Evolutionary conservation across 2,113 vertebrate species (phyloP), one percentile per base, ranked within the genome.

Genomic region (Uropsilus gracilis): DNA sequence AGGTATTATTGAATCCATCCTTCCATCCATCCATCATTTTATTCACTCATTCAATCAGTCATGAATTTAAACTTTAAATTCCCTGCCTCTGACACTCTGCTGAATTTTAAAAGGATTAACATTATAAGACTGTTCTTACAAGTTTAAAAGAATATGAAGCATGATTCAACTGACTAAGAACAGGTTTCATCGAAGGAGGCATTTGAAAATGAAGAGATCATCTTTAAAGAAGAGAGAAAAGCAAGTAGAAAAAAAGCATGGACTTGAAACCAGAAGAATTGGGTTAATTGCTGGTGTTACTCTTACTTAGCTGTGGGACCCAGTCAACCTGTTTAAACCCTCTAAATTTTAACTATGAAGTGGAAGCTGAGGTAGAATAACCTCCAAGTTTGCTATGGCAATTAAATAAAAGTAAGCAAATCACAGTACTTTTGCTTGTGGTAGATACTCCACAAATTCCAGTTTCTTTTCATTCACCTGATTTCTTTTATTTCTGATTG

Each of bases 381-480:
- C 22, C 12, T 32, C 57, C 68, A 82, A 53, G 16, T 46, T 69
- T 50, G 9, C 59, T 84, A 39, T 66, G 24, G 85, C 8, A 26
- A 84, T 72, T 84, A 61, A 39, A 17, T 86, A 83, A 72, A 86
- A 89, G 81, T 64, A 89, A 92, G 44, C 28, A 69, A 78, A 83
- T 59, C 28, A 78, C 3, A 46, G 24, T 72, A 61, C 37, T 89
- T 53, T 94, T 73, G 22, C 8, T 57, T 32, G 34, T 48, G n/a
- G 6, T n/a, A 85, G 57, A 8, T 77, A 75, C 8, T 94, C 68
- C 57, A 11, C 34, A 95, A 89, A 82, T 91, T 77, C n/a, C 22
- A 48, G 28, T 89, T 81, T 28, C 30, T 26, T 42, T 42, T 13
- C 26, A 75, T 48, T 72, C 3, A 63, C 17, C 64, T 86, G 42